Evolutionary conservation across 2,113 vertebrate genomes (phyloP).

Genomic region (Neoarius graeffei): DNA sequence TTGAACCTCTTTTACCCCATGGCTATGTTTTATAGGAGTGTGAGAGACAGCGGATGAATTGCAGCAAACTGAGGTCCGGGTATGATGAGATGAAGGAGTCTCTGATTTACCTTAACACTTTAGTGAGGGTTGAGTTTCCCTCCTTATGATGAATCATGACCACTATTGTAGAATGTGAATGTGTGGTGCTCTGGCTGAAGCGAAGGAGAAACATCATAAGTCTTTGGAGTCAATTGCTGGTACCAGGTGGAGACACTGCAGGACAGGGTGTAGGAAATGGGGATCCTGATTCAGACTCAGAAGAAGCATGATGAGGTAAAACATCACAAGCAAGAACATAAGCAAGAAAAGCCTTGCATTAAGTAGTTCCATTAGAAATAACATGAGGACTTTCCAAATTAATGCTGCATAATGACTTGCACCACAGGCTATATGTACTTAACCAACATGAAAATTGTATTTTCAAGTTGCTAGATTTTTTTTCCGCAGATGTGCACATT

Average conservation of each 20-base stretch:
- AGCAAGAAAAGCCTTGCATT: neutral
- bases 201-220: neutral
- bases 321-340: neutral
- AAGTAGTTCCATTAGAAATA: neutral
- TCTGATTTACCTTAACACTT: too few relatives aligned
- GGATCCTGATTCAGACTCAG: neutral
- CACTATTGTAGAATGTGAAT: neutral
- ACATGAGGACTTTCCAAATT: neutral
- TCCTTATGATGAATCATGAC: too few relatives aligned
- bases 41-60: neutral
- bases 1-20: neutral
- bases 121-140: too few relatives aligned
- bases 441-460: too few relatives aligned
- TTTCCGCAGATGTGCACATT: too few relatives aligned
- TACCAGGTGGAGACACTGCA: neutral
- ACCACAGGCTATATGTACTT: neutral
- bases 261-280: neutral
- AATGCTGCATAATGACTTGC: neutral
- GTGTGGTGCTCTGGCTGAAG: neutral
- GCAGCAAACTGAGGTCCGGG: neutral
- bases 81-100: neutral
- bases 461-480: neutral
- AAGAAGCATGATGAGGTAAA: neutral
- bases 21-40: neutral
- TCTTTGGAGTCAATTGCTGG: neutral